Base-by-base conservation (phyloP, 2,797 vertebrate species). In the Microctenopoma steveboyesi region DNA sequence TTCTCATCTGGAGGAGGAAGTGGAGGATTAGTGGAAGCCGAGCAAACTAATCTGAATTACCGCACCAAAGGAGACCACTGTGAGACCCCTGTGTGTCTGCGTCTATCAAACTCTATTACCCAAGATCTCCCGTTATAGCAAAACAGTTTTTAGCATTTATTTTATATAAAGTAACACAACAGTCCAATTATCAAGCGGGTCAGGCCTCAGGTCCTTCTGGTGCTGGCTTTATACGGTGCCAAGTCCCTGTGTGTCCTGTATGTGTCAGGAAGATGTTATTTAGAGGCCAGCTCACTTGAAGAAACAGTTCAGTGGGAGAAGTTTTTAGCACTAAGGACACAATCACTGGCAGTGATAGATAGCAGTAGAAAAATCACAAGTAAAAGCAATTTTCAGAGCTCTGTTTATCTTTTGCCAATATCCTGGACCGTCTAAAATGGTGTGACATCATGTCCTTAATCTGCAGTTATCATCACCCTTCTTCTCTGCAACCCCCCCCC, bases 391-490 rank as follows among this genome's bases (percentile, higher is more conserved):
- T 54, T 39, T 22, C 46, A 45, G 45, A 46, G 14, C 46, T 62
- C 7, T 64, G 6, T 55, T 2, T 27, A 6, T 64, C 18, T 40
- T 13, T 45, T 4, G 64, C 25, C 50, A 64, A 47, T 56, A 80
- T 76, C 71, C 63, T 65, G 64, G 49, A 40, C 48, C 65, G 50
- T 63, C 51, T 48, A 39, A 47, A 37, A 30, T 40, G 11, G 40
- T 77, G 65, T 77, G 70, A 86, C 83, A 43, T 67, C 65, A 71
- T 74, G 46, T 64, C 83, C 79, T 72, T 79, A 87, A 89, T 87
- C 83, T 88, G 89, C 88, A 83, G 83, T 87, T 86, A 86, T 82
- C 76, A 64, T 74, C 83, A 45, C 47, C 64, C 77, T 84, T 57
- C 66, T 64, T 60, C 53, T 80, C 84, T 86, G 82, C 88, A 86